Evolutionary conservation across 2,113 vertebrate genomes (phyloP).

Genomic region (Hystrix cristata): DNA sequence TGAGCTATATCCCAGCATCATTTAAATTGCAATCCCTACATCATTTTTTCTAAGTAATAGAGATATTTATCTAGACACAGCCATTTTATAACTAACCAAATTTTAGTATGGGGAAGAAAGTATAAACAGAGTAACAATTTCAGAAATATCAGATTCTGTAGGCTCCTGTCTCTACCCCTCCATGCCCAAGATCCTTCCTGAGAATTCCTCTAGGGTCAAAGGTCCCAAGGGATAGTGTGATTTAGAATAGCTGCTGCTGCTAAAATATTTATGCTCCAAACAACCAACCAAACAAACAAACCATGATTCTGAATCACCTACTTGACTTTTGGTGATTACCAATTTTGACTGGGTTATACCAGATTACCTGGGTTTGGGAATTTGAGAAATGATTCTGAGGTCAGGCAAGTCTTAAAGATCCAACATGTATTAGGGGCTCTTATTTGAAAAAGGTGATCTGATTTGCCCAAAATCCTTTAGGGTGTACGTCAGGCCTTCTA

Average conservation of each 20-base stretch:
- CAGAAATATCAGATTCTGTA: not conserved
- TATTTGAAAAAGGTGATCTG: conserved; percentile 27
- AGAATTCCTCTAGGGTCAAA: not conserved
- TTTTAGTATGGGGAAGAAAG: not conserved
- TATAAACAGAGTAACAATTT: not conserved
- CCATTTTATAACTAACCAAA: not conserved
- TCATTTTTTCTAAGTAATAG: not conserved
- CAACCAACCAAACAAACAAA: not conserved
- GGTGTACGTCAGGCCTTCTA: not conserved
- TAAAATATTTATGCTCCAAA: not conserved
- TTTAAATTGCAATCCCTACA: conserved; percentile 3
- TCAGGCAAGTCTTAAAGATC: not conserved
- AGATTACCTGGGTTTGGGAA: not conserved
- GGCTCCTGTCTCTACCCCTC: not conserved
- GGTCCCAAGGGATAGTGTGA: not conserved
- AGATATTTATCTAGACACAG: not conserved
- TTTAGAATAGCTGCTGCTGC: not conserved
- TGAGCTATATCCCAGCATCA: not conserved
- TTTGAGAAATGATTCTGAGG: not conserved
- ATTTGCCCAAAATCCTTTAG: conserved; percentile 16
- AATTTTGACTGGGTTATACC: not conserved
- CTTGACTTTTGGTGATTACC: not conserved
- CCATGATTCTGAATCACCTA: not conserved
- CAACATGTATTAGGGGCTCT: not conserved
- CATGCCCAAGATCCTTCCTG: not conserved